Base-by-base conservation (phyloP, 1,140 invertebrate species). In the Telenomus remus region DNA sequence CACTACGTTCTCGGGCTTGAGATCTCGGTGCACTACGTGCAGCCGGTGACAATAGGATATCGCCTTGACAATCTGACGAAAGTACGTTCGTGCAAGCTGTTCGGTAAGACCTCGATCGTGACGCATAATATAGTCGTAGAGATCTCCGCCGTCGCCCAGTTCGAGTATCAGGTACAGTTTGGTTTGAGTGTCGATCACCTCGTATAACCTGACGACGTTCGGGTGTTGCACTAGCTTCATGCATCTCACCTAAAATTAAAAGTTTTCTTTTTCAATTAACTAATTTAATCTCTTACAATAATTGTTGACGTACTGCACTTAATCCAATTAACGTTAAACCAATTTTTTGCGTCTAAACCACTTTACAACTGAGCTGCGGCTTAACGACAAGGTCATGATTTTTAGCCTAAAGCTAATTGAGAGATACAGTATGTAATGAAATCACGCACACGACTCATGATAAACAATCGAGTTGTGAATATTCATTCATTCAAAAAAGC, bases 141-240 rank as follows among this genome's bases (percentile, higher is more conserved):
- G 92, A 90, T 99, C 98, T 16, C 98, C 97, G 35, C 97, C 98
- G 90, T 99, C 97, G n/a, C 96, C 98, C 66, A 99, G 89, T 90
- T 99, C 98, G 80, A 99, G 89, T 82, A 99, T 98, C 81, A 99
- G 91, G 89, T 97, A 97, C 65, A 98, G 89, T 89, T 98, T 97
- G 59, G 96, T 97, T 82, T 96, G 95, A 13, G 98, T 99, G 89
- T 99, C 98, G 82, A 99, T 99, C 47, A 99, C 97, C 91, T 99
- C 97, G 87, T 99, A 99, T 7, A 99, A 89, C 49, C 98, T 91
- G 11, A 99, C 98, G 15, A 99, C 97, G 89, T 99, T 97, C 35
- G 94, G 97, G 90, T 99, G 98, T 85, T 99, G 98, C 10, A 99
- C 98, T 79, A 99, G 88, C 88, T 99, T 99, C 98, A 99, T 99